Percentiles rank a stretch among this genome's conserved stretches.
phyloP scores from a whole-genome alignment of 1,140 invertebrate genomes.

The Mycetomoellerius zeteki region DNA sequence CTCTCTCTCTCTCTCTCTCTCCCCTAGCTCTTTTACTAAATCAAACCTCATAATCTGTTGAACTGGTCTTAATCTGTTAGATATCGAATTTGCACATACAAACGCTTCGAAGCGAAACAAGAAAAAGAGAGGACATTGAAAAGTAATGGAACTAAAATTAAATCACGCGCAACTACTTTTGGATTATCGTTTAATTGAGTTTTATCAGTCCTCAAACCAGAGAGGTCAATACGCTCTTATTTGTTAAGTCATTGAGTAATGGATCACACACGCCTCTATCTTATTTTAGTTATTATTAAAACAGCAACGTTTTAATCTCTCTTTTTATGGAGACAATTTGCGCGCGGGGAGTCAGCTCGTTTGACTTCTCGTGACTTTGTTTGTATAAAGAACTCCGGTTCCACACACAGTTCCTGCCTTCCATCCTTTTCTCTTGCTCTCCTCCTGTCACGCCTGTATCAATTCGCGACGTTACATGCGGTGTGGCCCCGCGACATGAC shows the following conservation, averaged over 20 bases:
- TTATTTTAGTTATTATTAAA: slow-evolving; percentile 20
- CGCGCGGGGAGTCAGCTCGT: background rate
- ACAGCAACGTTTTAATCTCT: background rate
- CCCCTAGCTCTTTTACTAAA: background rate
- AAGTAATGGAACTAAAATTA: background rate
- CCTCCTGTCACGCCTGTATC: slow-evolving; percentile 73
- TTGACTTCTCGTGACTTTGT: slow-evolving; percentile 6
- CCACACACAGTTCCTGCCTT: background rate
- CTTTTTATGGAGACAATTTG: slow-evolving; percentile 15
- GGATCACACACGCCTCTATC: background rate
- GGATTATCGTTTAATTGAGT: background rate
- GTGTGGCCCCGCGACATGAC: slow-evolving; percentile 72
- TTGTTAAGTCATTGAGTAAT: background rate
- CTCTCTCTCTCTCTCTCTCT: no score
- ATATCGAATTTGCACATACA: background rate
- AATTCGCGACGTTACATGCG: slow-evolving; percentile 39
- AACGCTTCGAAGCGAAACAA: background rate
- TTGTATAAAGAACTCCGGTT: slow-evolving; percentile 7
- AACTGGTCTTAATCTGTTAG: background rate
- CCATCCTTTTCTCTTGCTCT: slow-evolving; percentile 41
- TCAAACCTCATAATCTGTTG: background rate
- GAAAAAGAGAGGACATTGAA: background rate
- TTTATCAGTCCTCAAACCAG: background rate
- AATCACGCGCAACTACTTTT: background rate
- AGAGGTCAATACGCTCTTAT: background rate